Evolutionary conservation across 2,113 vertebrate species (phyloP), one percentile per base, ranked within the genome.

Genomic region (Phoenicopterus ruber): DNA sequence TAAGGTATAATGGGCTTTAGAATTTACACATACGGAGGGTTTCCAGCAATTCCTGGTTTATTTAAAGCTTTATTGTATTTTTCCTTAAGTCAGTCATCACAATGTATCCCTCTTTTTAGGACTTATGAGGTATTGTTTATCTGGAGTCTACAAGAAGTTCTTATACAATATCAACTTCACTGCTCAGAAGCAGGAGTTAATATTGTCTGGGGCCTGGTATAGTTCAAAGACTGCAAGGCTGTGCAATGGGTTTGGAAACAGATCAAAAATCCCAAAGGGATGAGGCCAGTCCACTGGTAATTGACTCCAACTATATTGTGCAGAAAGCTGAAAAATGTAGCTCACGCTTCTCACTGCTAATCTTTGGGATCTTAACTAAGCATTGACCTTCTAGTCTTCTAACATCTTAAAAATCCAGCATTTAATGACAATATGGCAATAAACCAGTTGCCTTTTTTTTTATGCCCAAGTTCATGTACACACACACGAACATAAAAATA

Each of bases 221-320:
- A 59, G 63, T 82, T 96, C 85, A 93, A 93, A 94, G 91, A 66
- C 50, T 34, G 40, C 4, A 15, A 93, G n/a, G 29, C 79, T 84
- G 24, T 72, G 67, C 84, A 84, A 84, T 72, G 78, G 89, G 44
- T 91, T 96, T 96, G 95, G 96, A 96, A 96, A 69, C 14, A 89
- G 36, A 93, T 63, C 90, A 96, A 95, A 96, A 93, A 88, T 91
- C 91, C 59, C 70, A 80, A 47, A 89, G 58, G 26, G 58, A 94
- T 88, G 59, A 87, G 58, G 67, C 67, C 78, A 81, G 81, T 10
- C 91, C 50, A 58, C 66, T 87, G 62, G 42, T 29, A 91, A 82
- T n/a, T 83, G 19, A 79, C 40, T 93, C 55, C 78, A 91, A 55
- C 36, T 77, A 22, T 63, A 66, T 31, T 76, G 58, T 74, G 44